Evolutionary conservation across 2,113 vertebrate genomes (phyloP).

Genomic region (Oncorhynchus nerka): DNA sequence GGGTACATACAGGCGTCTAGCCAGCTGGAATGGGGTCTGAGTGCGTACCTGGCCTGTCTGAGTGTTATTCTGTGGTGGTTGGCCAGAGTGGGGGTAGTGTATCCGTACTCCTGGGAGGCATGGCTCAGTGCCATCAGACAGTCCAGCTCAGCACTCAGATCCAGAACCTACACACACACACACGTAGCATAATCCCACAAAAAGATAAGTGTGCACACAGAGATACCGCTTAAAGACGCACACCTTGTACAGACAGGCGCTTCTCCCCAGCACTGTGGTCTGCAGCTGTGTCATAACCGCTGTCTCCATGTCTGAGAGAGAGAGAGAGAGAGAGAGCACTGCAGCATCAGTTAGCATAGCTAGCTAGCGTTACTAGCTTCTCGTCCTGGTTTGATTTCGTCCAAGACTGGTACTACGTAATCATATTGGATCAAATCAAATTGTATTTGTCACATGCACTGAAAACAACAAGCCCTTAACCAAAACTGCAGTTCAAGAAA

Average conservation of each 20-base stretch:
- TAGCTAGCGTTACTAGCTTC: no score
- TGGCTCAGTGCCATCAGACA: constrained; percentile 88
- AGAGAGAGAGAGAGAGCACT: constrained; percentile 10
- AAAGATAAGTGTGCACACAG: not conserved
- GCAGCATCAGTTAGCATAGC: no score
- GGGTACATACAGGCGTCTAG: not conserved
- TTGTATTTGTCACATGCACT: no score
- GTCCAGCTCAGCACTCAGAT: constrained; percentile 87
- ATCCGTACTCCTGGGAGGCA: constrained; percentile 87
- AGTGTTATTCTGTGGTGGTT: constrained; percentile 63
- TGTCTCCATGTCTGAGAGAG: constrained; percentile 85
- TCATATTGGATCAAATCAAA: no score
- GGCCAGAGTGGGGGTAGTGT: constrained; percentile 78
- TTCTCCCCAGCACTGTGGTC: constrained; percentile 80
- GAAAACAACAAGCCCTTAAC: no score
- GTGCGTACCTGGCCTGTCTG: constrained; percentile 76
- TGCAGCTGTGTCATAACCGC: constrained; percentile 91
- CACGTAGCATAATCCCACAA: not conserved
- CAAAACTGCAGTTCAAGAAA: no score
- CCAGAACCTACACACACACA: constrained; percentile 77
- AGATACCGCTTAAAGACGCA: not conserved
- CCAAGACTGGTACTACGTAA: no score
- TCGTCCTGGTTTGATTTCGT: no score
- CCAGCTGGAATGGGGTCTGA: not conserved
- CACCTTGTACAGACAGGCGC: constrained; percentile 76